A percentile compares a stretch with the other conserved stretches of the same genome.
phyloP scores from a whole-genome alignment of 2,888 invertebrate genomes.

The Hypomecis punctinalis region DNA sequence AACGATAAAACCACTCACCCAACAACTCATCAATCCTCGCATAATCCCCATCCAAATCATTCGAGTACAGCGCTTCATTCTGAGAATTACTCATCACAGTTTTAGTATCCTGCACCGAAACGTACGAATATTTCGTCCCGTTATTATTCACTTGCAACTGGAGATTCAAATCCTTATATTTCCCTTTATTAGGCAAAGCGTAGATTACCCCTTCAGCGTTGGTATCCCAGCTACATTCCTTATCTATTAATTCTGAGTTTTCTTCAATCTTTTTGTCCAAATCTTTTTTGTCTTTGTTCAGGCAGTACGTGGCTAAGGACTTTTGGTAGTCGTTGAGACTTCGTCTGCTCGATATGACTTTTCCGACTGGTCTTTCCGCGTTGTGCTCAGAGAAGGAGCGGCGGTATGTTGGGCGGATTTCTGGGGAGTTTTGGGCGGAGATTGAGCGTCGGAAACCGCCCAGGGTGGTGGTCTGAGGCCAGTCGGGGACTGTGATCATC shows the following conservation, averaged over 20 bases:
- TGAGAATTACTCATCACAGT: conserved; percentile 80
- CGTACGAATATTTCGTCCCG: conserved; percentile 79
- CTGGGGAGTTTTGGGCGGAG: conserved; percentile 78
- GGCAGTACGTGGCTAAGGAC: conserved; percentile 70
- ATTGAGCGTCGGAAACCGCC: conserved; percentile 71
- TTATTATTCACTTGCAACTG: conserved; percentile 81
- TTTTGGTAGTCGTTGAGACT: conserved; percentile 80
- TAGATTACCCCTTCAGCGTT: conserved; percentile 82
- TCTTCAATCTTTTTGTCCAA: conserved; percentile 70
- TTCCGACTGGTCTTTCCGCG: conserved; percentile 71
- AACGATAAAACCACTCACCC: conserved; percentile 36
- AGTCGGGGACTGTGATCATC: conserved; percentile 87
- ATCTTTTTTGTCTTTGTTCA: conserved; percentile 58
- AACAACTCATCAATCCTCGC: conserved; percentile 78
- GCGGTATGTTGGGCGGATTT: conserved; percentile 77
- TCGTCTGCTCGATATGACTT: conserved; percentile 78
- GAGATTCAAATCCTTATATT: conserved; percentile 79
- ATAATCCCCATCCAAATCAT: conserved; percentile 78
- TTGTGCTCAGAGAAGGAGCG: conserved; percentile 80
- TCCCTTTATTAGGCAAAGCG: conserved; percentile 81
- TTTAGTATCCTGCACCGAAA: conserved; percentile 78
- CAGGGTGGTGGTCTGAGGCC: conserved; percentile 76
- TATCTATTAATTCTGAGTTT: conserved; percentile 76
- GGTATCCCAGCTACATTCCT: conserved; percentile 85
- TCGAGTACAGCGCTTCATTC: conserved; percentile 76